A percentile compares a stretch with the other conserved stretches of the same genome.
phyloP scores from a whole-genome alignment of 2,113 vertebrate species.

The Oceanites oceanicus region DNA sequence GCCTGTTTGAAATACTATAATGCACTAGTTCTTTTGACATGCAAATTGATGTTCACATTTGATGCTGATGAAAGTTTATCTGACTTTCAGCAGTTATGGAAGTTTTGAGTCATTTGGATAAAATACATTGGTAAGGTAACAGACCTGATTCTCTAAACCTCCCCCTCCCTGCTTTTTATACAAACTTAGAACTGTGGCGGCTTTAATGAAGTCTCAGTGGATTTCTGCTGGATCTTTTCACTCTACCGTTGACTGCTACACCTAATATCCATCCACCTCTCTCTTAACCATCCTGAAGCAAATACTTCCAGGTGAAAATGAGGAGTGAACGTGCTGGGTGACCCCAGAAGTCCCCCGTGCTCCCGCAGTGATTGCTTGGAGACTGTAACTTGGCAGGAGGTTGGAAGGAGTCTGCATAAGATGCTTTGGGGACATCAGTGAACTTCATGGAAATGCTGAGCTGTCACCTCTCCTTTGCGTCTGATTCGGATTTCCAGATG shows the following conservation, averaged over 20 bases:
- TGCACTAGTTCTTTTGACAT: slow-evolving; percentile 28
- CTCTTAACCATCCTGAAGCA: neutral
- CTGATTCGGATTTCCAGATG: slow-evolving; percentile 30
- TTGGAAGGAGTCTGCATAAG: neutral
- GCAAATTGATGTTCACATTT: slow-evolving; percentile 65
- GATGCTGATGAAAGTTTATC: slow-evolving; percentile 75
- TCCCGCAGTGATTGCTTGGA: slow-evolving; percentile 26
- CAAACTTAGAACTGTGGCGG: neutral
- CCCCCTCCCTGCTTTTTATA: neutral
- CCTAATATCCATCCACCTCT: neutral
- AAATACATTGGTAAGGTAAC: slow-evolving; percentile 62
- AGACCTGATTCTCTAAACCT: neutral
- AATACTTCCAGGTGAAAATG: slow-evolving; percentile 29
- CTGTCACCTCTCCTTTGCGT: neutral
- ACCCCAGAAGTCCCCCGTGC: slow-evolving; percentile 13
- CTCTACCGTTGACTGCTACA: neutral
- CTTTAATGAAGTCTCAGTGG: neutral
- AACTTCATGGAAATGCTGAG: neutral
- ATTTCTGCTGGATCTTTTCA: slow-evolving; percentile 11
- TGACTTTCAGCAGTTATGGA: slow-evolving; percentile 71
- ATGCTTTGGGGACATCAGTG: neutral
- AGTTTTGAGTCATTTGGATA: slow-evolving; percentile 62
- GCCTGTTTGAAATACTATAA: slow-evolving; percentile 39
- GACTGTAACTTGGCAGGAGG: neutral
- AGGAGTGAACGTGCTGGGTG: slow-evolving; percentile 8